These are phyloP conservation scores for Myotis yumanensis DNA, from an alignment of 2,113 vertebrate species.

Conservation along the genomic window DNA sequence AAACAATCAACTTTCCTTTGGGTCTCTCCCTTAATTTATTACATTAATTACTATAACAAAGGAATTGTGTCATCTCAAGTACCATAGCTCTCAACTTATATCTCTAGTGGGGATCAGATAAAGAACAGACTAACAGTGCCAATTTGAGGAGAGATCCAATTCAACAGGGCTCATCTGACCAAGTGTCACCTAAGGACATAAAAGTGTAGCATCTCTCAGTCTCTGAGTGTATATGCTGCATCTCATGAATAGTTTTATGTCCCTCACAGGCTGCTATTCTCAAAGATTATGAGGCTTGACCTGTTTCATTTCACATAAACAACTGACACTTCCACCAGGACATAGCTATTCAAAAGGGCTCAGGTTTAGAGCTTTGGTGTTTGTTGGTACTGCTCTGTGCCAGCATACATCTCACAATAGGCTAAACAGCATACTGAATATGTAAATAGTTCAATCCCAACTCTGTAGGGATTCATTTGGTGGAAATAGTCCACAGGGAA, in stretches of 20 bases:
- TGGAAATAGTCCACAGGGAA: conserved; percentile 14
- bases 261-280: conserved; percentile 45
- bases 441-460: conserved; percentile 41
- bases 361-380: conserved; percentile 21
- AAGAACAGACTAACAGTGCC: conserved; percentile 47
- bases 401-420: neutral
- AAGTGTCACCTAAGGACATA: conserved; percentile 52
- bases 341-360: conserved; percentile 23
- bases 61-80: conserved; percentile 65
- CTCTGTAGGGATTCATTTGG: neutral
- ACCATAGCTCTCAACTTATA: conserved; percentile 39
- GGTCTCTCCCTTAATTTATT: conserved; percentile 68
- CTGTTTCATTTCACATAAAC: conserved; percentile 45
- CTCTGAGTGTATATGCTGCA: neutral
- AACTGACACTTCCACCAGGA: conserved; percentile 50
- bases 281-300: conserved; percentile 53
- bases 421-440: neutral
- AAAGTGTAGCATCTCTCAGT: conserved; percentile 8
- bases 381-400: neutral
- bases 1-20: conserved; percentile 71
- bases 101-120: conserved; percentile 56
- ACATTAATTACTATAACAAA: conserved; percentile 76
- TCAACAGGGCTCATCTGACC: conserved; percentile 53
- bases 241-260: conserved; percentile 58
- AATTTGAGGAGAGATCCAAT: conserved; percentile 55